Evolutionary conservation across 2,888 invertebrate genomes (phyloP), one percentile per base, ranked within the genome.

Genomic region (Ichneumoninae sp.): DNA sequence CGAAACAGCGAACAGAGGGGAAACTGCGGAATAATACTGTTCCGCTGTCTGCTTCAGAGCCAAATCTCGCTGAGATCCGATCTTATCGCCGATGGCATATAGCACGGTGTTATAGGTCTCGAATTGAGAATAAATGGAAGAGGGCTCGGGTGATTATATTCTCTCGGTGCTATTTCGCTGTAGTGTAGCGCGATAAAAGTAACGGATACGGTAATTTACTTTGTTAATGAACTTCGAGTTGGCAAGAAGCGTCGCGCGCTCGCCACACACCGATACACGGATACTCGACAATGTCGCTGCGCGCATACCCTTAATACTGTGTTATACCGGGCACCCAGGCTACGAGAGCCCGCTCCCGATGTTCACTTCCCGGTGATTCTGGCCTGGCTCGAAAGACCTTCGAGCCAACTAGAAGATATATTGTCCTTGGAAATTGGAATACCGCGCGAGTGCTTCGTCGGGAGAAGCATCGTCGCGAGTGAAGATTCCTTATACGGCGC

Each of bases 151-250:
- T 30, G 44, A 69, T 82, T 70, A 65, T 71, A 70, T 70, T 68
- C 66, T 77, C 74, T 69, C 69, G 78, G 78, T 65, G 50, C 74
- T 62, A 54, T 66, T 30, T 80, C 69, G 72, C 66, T 54, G 76
- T 75, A 65, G 66, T 66, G 66, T 40, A 87, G 87, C 85, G 88
- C 88, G 88, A 91, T 91, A 91, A 91, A 91, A 91, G 88, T 91
- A 91, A 91, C 90, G 86, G 87, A 91, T 90, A 90, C 88, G 91
- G 89, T 91, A 90, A 91, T 91, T 91, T 86, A 88, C 88, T 89
- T 88, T 87, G 89, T 91, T 91, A 91, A 91, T 91, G 92, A 91
- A 91, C 90, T 91, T 89, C 86, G 88, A 90, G 89, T 92, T 92
- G 91, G 91, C 92, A 89, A 88, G 81, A 80, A 50, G 66, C 80